A percentile compares a stretch with the other conserved stretches of the same genome.
Evolutionary conservation across 2,888 invertebrate species (phyloP).

Genomic region (Pyrochroa serraticornis): DNA sequence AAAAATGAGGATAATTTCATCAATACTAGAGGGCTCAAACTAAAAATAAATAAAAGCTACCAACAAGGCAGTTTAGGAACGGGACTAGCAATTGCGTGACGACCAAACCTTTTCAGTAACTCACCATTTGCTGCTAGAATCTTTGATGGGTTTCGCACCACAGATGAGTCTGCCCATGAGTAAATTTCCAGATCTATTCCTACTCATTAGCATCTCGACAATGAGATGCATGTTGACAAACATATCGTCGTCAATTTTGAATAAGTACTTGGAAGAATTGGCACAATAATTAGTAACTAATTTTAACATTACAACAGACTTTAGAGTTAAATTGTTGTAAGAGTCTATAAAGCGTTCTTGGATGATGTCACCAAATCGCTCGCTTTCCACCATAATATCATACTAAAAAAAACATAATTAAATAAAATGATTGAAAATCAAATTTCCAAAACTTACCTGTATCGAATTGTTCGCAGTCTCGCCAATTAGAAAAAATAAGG

Average conservation of each 20-base stretch:
- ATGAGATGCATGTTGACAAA: constrained; percentile 70
- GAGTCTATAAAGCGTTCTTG: constrained; percentile 84
- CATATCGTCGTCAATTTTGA: constrained; percentile 89
- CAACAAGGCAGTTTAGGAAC: too few species aligned
- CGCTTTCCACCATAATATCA: constrained; percentile 23
- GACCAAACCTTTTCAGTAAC: constrained; percentile 27
- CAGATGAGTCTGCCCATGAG: constrained; percentile 81
- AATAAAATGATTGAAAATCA: background rate
- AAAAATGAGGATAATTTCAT: too few species aligned
- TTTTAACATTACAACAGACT: constrained; percentile 84
- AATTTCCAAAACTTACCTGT: constrained; percentile 54
- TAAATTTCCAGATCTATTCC: constrained; percentile 56
- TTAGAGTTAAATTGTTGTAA: constrained; percentile 85
- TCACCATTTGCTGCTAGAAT: constrained; percentile 79
- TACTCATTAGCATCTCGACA: constrained; percentile 37
- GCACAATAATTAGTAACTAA: constrained; percentile 75
- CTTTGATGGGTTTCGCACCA: constrained; percentile 75
- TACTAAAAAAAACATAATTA: constrained; percentile 11
- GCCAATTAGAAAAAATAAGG: constrained; percentile 67
- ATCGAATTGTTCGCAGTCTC: constrained; percentile 61
- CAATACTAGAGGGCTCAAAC: too few species aligned
- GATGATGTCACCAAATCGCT: constrained; percentile 59
- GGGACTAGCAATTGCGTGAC: too few species aligned
- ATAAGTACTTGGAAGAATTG: constrained; percentile 64
- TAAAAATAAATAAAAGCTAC: too few species aligned